phyloP scores from a whole-genome alignment of 2,888 invertebrate species.

The Baccha elongata region DNA sequence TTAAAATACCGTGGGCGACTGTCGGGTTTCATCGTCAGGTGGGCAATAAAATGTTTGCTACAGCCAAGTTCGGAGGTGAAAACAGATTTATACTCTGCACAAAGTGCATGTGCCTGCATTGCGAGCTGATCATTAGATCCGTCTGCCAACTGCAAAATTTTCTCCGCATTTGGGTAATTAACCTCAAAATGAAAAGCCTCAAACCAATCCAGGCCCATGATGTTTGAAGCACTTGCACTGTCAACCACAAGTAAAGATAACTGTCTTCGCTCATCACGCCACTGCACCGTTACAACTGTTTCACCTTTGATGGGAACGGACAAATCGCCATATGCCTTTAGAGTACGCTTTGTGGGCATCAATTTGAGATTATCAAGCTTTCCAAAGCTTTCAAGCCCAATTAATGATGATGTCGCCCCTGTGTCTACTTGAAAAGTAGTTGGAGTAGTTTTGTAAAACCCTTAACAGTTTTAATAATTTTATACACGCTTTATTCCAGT shows the following conservation, averaged over 20 bases:
- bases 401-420: too few species aligned
- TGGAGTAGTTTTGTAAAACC: too few species aligned
- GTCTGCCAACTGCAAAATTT: slow-evolving; percentile 13
- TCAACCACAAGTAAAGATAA: background rate
- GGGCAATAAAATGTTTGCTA: slow-evolving; percentile 10
- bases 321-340: too few species aligned
- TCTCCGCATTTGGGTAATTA: slow-evolving; percentile 14
- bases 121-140: slow-evolving; percentile 29
- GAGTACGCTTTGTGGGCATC: too few species aligned
- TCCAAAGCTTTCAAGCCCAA: too few species aligned
- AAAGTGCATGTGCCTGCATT: slow-evolving; percentile 11
- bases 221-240: slow-evolving; percentile 1
- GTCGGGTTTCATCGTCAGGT: slow-evolving; percentile 6
- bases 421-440: too few species aligned
- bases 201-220: slow-evolving; percentile 29
- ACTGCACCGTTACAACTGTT: too few species aligned
- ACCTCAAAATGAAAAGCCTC: slow-evolving; percentile 21
- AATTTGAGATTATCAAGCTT: too few species aligned
- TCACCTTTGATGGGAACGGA: too few species aligned
- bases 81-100: slow-evolving; percentile 25
- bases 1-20: slow-evolving; percentile 28
- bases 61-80: slow-evolving; percentile 32
- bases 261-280: too few species aligned
- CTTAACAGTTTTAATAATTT: too few species aligned
- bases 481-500: too few species aligned